Percentiles rank a stretch among this genome's conserved stretches.
Evolutionary conservation across 2,797 vertebrate species (phyloP).

Genomic region (Onychomys arenicola): DNA sequence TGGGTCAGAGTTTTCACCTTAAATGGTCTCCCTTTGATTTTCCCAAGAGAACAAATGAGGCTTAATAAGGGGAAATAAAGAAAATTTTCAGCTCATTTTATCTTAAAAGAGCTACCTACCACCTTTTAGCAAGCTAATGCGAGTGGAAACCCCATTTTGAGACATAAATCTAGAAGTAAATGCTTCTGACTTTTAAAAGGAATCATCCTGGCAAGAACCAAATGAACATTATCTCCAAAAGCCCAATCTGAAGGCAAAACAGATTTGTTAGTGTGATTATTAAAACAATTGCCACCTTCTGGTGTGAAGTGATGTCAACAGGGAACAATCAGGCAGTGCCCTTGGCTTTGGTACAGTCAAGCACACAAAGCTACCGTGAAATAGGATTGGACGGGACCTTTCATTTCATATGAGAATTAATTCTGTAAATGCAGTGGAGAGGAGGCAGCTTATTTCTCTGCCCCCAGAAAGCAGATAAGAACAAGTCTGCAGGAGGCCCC

Average conservation of each 20-base stretch:
- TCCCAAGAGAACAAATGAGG: not conserved
- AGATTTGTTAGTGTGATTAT: constrained; percentile 84
- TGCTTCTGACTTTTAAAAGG: constrained; percentile 69
- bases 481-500: constrained; percentile 75
- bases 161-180: constrained; percentile 26
- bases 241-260: constrained; percentile 80
- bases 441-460: constrained; percentile 52
- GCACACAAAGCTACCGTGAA: constrained; percentile 84
- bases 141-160: constrained; percentile 49
- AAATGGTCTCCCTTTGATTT: not conserved
- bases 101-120: not conserved
- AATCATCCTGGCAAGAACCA: constrained; percentile 74
- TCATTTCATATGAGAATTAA: constrained; percentile 85
- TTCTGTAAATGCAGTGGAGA: constrained; percentile 75
- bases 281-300: constrained; percentile 86
- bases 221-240: constrained; percentile 66
- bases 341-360: constrained; percentile 82
- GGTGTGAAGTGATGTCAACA: constrained; percentile 81
- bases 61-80: not conserved
- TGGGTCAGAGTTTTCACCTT: not conserved
- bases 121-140: constrained; percentile 16
- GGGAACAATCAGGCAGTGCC: constrained; percentile 76
- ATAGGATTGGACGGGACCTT: constrained; percentile 84
- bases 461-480: constrained; percentile 80
- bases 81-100: not conserved